Evolutionary conservation across 2,888 invertebrate genomes (phyloP), one percentile per base, ranked within the genome.

Genomic region (Ennomos fuscantarius): DNA sequence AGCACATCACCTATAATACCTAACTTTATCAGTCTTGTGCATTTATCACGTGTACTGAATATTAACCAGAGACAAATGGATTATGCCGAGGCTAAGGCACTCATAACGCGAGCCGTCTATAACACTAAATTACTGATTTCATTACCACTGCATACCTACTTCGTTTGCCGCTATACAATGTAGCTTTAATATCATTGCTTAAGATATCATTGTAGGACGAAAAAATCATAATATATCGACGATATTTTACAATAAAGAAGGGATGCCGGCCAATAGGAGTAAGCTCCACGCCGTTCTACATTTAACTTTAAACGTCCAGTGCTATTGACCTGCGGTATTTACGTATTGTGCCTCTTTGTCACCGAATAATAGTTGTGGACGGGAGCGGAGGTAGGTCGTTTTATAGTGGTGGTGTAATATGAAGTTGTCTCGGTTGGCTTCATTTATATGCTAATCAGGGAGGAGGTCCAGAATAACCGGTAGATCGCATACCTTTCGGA

Each of bases 391-490:
- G 69, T 15, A 70, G 84, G 55, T 80, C 82, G 55, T 32, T 39
- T 62, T 74, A 73, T 24, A 63, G 32, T 84, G 82, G 88, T 73
- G 64, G 72, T 68, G 63, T 80, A 74, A 74, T 88, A 92, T 89
- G 82, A 87, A 90, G 89, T 88, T 86, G 89, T 90, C 83, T 88
- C 76, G 84, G 82, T 80, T 80, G 66, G 78, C 82, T 86, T 91
- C 87, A 89, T 91, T 90, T 90, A 90, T 89, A 92, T 91, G 89
- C 82, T 89, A 91, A 92, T 92, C 76, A 70, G 76, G 58, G 72
- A 81, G 86, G 77, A 86, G 87, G 88, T 79, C 73, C 69, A 76
- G 76, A 79, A 80, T 79, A 86, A 86, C 84, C 84, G 82, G 87
- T 87, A 81, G 64, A 70, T 73, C 70, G 65, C 73, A 69, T 72